Evolutionary conservation across 2,888 invertebrate species (phyloP).

Genomic region (Apodemia mormo): DNA sequence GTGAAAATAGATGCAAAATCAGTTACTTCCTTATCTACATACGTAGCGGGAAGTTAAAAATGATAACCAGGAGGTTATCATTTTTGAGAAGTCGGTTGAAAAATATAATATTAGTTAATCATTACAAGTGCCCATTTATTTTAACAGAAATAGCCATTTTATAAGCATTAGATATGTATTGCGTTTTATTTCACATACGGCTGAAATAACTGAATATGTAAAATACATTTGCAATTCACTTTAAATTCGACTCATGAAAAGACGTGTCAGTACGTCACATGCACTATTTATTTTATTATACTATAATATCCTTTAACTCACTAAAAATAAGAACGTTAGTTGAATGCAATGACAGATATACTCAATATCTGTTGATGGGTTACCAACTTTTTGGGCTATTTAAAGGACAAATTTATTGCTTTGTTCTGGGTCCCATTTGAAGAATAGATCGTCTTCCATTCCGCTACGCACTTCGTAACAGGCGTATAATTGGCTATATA

Average conservation of each 20-base stretch:
- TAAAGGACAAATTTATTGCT: not conserved
- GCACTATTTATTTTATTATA: slow-evolving; percentile 2
- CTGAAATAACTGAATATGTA: slow-evolving; percentile 26
- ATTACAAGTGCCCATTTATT: not conserved
- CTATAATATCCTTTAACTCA: slow-evolving; percentile 12
- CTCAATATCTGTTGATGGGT: not conserved
- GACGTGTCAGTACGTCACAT: slow-evolving; percentile 27
- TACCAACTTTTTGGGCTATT: not conserved
- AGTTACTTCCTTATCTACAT: no score
- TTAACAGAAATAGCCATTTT: not conserved
- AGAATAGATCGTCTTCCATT: no score
- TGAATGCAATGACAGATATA: slow-evolving; percentile 11
- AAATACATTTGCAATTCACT: slow-evolving; percentile 31
- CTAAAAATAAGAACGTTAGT: slow-evolving; percentile 21
- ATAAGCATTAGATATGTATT: not conserved
- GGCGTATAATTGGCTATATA: no score
- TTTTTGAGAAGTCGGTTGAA: no score
- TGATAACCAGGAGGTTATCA: no score
- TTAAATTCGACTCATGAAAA: slow-evolving; percentile 31
- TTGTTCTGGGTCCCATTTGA: no score
- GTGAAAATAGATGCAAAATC: no score
- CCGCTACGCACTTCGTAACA: no score
- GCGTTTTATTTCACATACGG: slow-evolving; percentile 5
- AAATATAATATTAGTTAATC: no score
- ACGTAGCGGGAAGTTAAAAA: no score